These are phyloP conservation scores for Brotula barbata DNA, from an alignment of 2,797 vertebrate species.

Conservation along the genomic window DNA sequence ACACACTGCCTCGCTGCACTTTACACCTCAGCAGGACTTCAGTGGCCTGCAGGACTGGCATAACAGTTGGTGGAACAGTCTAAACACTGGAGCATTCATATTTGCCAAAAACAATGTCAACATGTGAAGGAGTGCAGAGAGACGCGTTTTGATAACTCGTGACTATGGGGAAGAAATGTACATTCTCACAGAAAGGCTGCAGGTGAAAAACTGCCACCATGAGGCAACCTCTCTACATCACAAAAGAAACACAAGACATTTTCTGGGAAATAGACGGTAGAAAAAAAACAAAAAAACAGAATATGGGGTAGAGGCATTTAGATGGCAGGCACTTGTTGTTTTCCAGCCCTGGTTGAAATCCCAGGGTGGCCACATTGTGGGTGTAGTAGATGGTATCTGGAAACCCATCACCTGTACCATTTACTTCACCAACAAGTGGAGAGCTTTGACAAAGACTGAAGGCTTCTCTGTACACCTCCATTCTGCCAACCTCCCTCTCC, in stretches of 20 bases:
- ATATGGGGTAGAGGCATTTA: background rate
- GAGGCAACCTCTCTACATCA: too few species aligned
- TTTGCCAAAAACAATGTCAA: constrained; percentile 42
- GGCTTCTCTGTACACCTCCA: constrained; percentile 12
- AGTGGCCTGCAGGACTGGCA: constrained; percentile 43
- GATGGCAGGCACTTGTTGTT: background rate
- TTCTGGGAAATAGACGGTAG: too few species aligned
- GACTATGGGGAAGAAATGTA: background rate
- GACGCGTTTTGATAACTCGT: constrained; percentile 12
- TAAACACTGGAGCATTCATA: constrained; percentile 37
- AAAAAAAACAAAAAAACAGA: background rate
- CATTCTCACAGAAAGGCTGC: background rate
- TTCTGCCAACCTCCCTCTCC: constrained; percentile 2
- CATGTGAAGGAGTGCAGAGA: constrained; percentile 11
- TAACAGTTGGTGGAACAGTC: constrained; percentile 65
- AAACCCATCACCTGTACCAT: constrained; percentile 26
- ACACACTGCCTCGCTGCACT: constrained; percentile 66
- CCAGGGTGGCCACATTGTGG: constrained; percentile 22
- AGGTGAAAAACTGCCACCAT: too few species aligned
- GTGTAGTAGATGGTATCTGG: constrained; percentile 47
- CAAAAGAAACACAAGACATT: too few species aligned
- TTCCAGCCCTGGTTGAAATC: background rate
- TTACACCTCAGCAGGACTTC: constrained; percentile 67
- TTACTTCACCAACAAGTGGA: background rate
- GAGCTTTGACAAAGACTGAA: constrained; percentile 42